A percentile compares a stretch with the other conserved stretches of the same genome.
phyloP scores from a whole-genome alignment of 1,140 invertebrate species.

The Metaphire vulgaris region DNA sequence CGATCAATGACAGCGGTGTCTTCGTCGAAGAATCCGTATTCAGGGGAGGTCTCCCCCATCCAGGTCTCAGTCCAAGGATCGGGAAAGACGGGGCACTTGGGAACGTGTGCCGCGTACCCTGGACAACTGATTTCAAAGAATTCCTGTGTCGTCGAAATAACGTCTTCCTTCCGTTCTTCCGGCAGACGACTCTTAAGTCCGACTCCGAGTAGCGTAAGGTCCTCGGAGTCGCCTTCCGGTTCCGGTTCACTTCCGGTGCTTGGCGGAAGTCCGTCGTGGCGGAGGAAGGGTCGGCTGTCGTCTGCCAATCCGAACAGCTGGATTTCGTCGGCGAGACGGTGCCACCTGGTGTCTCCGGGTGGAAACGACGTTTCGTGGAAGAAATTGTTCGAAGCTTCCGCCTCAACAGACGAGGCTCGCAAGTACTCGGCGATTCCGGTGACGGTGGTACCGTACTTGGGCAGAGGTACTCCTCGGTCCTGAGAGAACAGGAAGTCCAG shows the following conservation, averaged over 20 bases:
- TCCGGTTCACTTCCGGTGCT: too few species aligned
- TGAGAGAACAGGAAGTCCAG: background rate
- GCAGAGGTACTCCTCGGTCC: background rate
- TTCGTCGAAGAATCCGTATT: background rate
- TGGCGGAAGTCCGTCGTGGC: too few species aligned
- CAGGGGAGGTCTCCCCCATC: too few species aligned
- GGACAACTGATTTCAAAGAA: background rate
- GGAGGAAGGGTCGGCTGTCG: too few species aligned
- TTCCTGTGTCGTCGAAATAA: too few species aligned
- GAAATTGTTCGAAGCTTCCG: too few species aligned
- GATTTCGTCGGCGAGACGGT: too few species aligned
- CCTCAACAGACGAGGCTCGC: background rate
- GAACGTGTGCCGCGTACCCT: background rate
- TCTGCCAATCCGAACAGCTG: too few species aligned
- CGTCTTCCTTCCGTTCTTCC: background rate
- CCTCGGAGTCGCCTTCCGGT: too few species aligned
- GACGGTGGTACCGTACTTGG: background rate
- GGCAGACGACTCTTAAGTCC: background rate
- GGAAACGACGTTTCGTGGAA: too few species aligned
- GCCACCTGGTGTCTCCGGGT: too few species aligned
- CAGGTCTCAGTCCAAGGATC: too few species aligned
- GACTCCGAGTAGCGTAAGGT: background rate
- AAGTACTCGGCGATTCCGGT: background rate
- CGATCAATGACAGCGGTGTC: background rate
- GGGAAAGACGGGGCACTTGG: background rate